phyloP scores from a whole-genome alignment of 2,797 vertebrate genomes.

The Oophaga sylvatica region DNA sequence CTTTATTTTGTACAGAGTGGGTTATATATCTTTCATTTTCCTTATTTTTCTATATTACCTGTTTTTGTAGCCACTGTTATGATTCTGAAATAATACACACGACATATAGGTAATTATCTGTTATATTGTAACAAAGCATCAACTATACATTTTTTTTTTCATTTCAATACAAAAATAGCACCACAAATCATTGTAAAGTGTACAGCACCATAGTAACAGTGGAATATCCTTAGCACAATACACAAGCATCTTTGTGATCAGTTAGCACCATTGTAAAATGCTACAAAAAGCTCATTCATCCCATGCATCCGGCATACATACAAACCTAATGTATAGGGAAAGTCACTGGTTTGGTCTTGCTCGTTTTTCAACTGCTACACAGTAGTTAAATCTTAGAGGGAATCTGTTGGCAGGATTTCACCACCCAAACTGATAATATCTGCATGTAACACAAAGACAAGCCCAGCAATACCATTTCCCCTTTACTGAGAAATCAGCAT shows the following conservation, averaged over 20 bases:
- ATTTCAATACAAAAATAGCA: conserved; percentile 79
- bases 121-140: conserved; percentile 76
- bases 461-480: too few relatives aligned
- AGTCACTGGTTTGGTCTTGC: not conserved
- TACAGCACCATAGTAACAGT: conserved; percentile 79
- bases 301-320: conserved; percentile 24
- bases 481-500: too few relatives aligned
- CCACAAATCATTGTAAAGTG: conserved; percentile 79
- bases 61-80: not conserved
- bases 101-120: conserved; percentile 73
- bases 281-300: conserved; percentile 41
- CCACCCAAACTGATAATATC: too few relatives aligned
- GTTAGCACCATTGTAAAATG: conserved; percentile 62
- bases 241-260: conserved; percentile 66
- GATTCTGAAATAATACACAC: conserved; percentile 19
- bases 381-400: not conserved
- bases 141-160: conserved; percentile 69
- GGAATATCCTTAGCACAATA: conserved; percentile 67
- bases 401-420: too few relatives aligned
- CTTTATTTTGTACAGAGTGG: too few relatives aligned
- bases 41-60: not conserved
- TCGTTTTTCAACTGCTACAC: conserved; percentile 2
- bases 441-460: too few relatives aligned
- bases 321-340: conserved; percentile 17
- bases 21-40: not conserved